phyloP scores from a whole-genome alignment of 1,140 invertebrate genomes.

The Sycobia sp. region DNA sequence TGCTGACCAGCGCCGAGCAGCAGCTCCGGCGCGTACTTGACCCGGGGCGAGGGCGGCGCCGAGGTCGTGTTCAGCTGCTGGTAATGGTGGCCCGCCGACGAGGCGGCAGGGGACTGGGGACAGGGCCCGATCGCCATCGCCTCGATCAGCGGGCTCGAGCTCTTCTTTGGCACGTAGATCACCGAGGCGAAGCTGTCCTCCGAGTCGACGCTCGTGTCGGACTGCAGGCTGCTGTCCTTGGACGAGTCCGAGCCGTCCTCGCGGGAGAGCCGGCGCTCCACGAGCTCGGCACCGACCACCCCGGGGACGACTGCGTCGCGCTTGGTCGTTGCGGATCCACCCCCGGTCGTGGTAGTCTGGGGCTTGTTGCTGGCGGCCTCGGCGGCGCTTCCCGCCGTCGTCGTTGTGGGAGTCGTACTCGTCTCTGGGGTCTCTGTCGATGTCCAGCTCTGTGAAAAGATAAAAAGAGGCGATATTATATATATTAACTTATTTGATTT shows the following conservation, averaged over 20 bases:
- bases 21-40: conserved; percentile 55
- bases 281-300: conserved; percentile 1
- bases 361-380: too few species aligned
- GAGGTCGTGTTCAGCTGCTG: conserved; percentile 60
- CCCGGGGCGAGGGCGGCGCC: conserved; percentile 73
- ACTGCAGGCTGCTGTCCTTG: conserved; percentile 89
- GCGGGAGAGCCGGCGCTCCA: conserved; percentile 70
- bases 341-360: background rate
- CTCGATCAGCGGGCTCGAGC: conserved; percentile 44
- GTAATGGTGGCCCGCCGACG: too few species aligned
- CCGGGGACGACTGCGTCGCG: conserved; percentile 22
- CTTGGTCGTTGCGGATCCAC: too few species aligned
- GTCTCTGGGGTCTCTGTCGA: conserved; percentile 56
- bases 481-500: too few species aligned
- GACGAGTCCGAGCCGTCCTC: conserved; percentile 90
- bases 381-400: conserved; percentile 6
- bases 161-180: conserved; percentile 81
- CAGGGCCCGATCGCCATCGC: conserved; percentile 29
- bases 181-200: conserved; percentile 91
- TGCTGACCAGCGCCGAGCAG: conserved; percentile 30
- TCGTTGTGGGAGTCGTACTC: conserved; percentile 7
- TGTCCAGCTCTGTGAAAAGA: conserved; percentile 72
- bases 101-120: conserved; percentile 30
- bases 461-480: too few species aligned
- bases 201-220: conserved; percentile 90